These are phyloP conservation scores for Thera obeliscata DNA, from an alignment of 2,888 invertebrate genomes.

Conservation along the genomic window DNA sequence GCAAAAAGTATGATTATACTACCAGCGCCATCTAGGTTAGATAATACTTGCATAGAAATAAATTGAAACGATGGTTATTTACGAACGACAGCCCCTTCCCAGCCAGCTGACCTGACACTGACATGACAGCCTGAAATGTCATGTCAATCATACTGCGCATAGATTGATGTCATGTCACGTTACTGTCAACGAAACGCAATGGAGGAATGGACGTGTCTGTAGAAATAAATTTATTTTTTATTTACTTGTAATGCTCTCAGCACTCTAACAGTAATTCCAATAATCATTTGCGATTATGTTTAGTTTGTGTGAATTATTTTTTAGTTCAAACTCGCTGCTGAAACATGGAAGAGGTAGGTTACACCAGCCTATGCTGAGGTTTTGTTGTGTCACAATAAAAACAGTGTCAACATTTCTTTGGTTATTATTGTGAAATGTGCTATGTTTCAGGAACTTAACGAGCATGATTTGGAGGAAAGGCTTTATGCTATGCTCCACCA, in stretches of 20 bases:
- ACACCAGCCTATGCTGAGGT: conserved; percentile 59
- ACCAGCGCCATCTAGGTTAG: too few relatives aligned
- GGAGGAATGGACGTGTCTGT: conserved; percentile 78
- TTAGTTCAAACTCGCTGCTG: conserved; percentile 69
- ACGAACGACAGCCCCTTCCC: too few relatives aligned
- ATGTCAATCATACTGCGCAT: too few relatives aligned
- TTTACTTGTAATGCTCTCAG: conserved; percentile 74
- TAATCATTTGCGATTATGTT: conserved; percentile 77
- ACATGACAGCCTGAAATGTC: too few relatives aligned
- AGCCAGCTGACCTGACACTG: too few relatives aligned
- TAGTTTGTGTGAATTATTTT: conserved; percentile 69
- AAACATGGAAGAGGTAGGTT: conserved; percentile 81
- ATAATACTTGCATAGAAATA: too few relatives aligned
- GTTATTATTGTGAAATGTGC: conserved; percentile 58
- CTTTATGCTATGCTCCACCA: conserved; percentile 79
- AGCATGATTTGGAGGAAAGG: conserved; percentile 78
- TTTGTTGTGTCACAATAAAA: conserved; percentile 69
- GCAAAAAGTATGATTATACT: too few relatives aligned
- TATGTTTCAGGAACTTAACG: conserved; percentile 75
- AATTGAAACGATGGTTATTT: too few relatives aligned
- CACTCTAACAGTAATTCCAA: conserved; percentile 66
- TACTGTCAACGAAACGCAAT: conserved; percentile 62
- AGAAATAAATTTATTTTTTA: conserved; percentile 70
- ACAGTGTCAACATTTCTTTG: conserved; percentile 42
- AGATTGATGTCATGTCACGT: background rate